Base-by-base conservation (phyloP, 1,140 invertebrate genomes). In the Hydropsyche tenuis region DNA sequence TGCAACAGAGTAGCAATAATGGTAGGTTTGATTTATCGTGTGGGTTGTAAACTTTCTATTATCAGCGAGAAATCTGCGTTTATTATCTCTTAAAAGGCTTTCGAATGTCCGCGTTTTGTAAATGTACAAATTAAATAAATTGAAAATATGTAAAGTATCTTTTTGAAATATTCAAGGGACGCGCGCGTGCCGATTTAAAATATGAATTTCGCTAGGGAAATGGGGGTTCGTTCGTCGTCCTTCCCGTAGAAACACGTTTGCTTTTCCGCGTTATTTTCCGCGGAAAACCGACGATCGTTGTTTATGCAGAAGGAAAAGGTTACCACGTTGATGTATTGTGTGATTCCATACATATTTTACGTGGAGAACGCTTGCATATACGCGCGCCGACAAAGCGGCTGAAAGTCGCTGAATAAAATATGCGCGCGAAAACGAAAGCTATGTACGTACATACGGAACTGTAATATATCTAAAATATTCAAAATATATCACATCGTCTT, bases 301-400 rank as follows among this genome's bases (percentile, higher is more conserved):
- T 62, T 43, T 69, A 64, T 73, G 73, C 25, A 71, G 12, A 65
- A 74, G 48, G 69, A 74, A 70, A 62, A 65, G 22, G 56, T 60
- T 60, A 60, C 30, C 30, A 37, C 56, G 56, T 25, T 75, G 62
- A 62, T 65, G 69, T 72, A 66, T 56, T 68, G 63, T 69, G 74
- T 75, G 63, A 62, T 72, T 66, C 48, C 51, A 75, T 75, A 62
- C 69, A 75, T 75, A 75, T 75, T 75, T 72, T 18, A 73, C 12
- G 53, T 22, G 30, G 70, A 56, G 42, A 70, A 66, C 42, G 22
- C 73, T 70, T 46, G 20, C n/a, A 25, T 65, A 65, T 65, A 43
- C 63, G 63, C 27, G 14, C 23, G 14, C n/a, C 11, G 30, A 42
- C 4, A 27, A 23, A 23, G 12, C 56, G 22, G 56, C 20, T 37